These are phyloP conservation scores for Lepidocyrtinus sp. DNA, from an alignment of 2,888 invertebrate species.

Conservation along the genomic window DNA sequence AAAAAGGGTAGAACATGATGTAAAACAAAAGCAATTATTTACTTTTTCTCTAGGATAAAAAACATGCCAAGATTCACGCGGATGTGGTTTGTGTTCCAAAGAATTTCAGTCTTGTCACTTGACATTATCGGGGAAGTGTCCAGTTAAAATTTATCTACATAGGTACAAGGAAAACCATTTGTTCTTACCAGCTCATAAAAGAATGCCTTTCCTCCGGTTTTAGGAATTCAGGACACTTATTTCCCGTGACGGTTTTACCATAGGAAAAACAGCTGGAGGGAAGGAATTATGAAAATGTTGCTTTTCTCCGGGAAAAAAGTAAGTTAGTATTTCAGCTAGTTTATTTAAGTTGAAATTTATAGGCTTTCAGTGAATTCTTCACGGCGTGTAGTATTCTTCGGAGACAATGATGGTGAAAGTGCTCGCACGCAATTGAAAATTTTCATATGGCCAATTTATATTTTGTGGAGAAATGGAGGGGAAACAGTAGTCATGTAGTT, in stretches of 20 bases:
- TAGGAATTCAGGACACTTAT: too few relatives aligned
- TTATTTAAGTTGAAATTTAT: background rate
- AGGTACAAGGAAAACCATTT: conserved; percentile 22
- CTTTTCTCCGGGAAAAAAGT: background rate
- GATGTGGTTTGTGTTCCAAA: too few relatives aligned
- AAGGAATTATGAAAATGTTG: conserved; percentile 40
- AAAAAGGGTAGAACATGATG: too few relatives aligned
- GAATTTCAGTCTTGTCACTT: too few relatives aligned
- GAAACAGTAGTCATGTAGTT: background rate
- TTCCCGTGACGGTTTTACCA: conserved; percentile 2
- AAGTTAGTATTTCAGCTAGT: background rate
- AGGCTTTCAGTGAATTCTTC: background rate
- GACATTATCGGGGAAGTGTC: too few relatives aligned
- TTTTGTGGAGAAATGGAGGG: conserved; percentile 7
- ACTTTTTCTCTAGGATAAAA: conserved; percentile 1
- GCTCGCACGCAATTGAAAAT: background rate
- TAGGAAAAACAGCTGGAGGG: conserved; percentile 31
- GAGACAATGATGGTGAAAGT: too few relatives aligned
- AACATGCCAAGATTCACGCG: conserved; percentile 26
- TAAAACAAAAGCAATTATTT: conserved; percentile 24
- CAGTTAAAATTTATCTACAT: too few relatives aligned
- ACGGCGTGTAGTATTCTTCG: background rate
- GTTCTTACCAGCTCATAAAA: conserved; percentile 39
- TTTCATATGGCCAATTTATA: background rate
- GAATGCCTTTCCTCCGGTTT: background rate